Evolutionary conservation across 2,113 vertebrate genomes (phyloP), one percentile per base, ranked within the genome.

Genomic region (Puffinus mauretanicus): DNA sequence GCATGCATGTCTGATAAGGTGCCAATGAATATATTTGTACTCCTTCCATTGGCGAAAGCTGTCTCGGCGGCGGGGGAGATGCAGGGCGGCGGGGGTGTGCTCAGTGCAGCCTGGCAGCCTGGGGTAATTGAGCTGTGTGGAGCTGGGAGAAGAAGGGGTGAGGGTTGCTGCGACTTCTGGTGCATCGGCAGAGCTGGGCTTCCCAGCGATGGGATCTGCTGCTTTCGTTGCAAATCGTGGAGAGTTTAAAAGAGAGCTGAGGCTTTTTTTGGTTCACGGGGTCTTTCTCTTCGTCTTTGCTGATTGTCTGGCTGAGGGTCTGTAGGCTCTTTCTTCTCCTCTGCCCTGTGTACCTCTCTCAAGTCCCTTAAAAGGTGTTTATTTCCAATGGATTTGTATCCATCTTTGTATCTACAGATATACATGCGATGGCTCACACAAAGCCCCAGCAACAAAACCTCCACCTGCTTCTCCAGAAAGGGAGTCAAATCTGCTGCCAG

Each of bases 1-100:
- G 98, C 98, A 98, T 98, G 98, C 98, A 98, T 98, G 98, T 98
- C 98, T 98, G 98, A 98, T 98, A 98, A 98, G 97, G 97, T 98
- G 98, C 97, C 98, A 97, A 98, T 98, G 97, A 98, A 98, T 97
- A 98, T 97, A 97, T 98, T 98, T 98, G 98, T 97, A 94, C 97
- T 97, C 98, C 95, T 95, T 97, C 97, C 96, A 85, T 38, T 75
- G 96, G 97, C 49, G 84, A 98, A 97, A 97, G 96, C 96, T 97
- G 97, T 95, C 97, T 97, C 61, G 64, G 93, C 19, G 55, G 94
- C 55, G 34, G 96, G 91, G 97, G 97, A 95, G 96, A 93, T 73
- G 96, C 16, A 1, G 90, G 84, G 81, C 11, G 9, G 80, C 12
- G 60, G 87, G 84, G 94, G 90, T 73, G 88, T 88, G 95, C 90